Conservation (phyloP, 2,888 invertebrate genomes). For the Stegana nigrithorax region DNA sequence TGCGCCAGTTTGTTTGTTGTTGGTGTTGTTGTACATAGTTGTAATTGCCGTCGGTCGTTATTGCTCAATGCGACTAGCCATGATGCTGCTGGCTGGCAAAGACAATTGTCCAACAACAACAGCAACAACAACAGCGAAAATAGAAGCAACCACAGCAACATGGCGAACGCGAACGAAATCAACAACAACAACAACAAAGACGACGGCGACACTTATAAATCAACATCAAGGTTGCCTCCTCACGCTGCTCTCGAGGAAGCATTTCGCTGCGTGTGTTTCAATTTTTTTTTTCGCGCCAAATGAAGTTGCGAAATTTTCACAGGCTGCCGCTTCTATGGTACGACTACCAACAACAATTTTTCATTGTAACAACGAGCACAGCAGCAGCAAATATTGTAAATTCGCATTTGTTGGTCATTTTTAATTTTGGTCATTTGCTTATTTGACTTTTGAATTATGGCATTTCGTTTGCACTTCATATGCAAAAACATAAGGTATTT, state of each 20-base stretch:
- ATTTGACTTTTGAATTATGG: not conserved
- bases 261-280: slow-evolving; percentile 2
- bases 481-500: no score
- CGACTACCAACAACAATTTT: slow-evolving; percentile 43
- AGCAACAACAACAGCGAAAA: slow-evolving; percentile 24
- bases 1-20: slow-evolving; percentile 18
- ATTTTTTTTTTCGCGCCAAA: not conserved
- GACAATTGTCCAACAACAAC: slow-evolving; percentile 45
- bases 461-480: no score
- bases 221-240: slow-evolving; percentile 65
- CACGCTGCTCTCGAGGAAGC: slow-evolving; percentile 51
- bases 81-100: slow-evolving; percentile 10
- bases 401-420: slow-evolving; percentile 26
- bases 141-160: slow-evolving; percentile 35
- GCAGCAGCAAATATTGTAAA: not conserved
- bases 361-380: slow-evolving; percentile 45
- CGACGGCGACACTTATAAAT: slow-evolving; percentile 54
- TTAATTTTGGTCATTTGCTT: not conserved
- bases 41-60: no score
- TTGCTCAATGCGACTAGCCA: not conserved
- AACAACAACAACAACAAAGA: slow-evolving; percentile 20
- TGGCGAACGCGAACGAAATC: slow-evolving; percentile 25
- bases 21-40: not conserved
- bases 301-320: slow-evolving; percentile 49
- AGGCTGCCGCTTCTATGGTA: not conserved